phyloP scores from a whole-genome alignment of 2,113 vertebrate genomes.

The Cololabis saira region DNA sequence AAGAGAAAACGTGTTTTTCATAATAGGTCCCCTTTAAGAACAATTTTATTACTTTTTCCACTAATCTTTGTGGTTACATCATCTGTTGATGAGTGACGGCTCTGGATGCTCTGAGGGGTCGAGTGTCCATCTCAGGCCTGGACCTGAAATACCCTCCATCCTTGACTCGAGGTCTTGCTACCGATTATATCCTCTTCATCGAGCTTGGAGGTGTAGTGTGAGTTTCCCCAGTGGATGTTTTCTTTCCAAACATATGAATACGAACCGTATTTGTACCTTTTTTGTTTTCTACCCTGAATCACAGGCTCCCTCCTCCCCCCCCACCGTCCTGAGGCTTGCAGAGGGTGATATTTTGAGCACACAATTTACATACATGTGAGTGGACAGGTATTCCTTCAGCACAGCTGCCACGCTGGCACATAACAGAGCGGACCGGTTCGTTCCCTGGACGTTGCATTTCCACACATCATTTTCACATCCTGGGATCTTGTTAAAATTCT shows the following conservation, averaged over 20 bases:
- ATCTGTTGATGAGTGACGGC: no score
- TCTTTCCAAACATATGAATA: neutral
- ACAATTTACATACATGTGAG: conserved; percentile 9
- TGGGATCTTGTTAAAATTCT: conserved; percentile 17
- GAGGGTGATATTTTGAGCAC: neutral
- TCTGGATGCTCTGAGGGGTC: no score
- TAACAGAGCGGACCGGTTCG: neutral
- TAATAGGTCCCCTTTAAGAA: no score
- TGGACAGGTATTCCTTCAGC: conserved; percentile 5
- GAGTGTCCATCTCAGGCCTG: no score
- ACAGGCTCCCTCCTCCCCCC: neutral
- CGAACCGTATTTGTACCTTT: neutral
- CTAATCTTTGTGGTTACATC: no score
- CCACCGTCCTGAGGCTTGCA: neutral
- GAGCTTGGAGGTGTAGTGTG: no score
- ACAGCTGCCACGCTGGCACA: neutral
- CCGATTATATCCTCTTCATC: no score
- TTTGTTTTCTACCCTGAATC: neutral
- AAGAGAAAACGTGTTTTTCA: no score
- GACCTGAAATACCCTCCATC: no score
- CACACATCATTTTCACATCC: neutral
- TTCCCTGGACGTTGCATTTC: neutral
- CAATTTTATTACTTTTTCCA: no score
- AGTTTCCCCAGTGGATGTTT: no score
- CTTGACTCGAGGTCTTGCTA: no score